Evolutionary conservation across 2,113 vertebrate genomes (phyloP), one percentile per base, ranked within the genome.

Genomic region (Felis chaus): DNA sequence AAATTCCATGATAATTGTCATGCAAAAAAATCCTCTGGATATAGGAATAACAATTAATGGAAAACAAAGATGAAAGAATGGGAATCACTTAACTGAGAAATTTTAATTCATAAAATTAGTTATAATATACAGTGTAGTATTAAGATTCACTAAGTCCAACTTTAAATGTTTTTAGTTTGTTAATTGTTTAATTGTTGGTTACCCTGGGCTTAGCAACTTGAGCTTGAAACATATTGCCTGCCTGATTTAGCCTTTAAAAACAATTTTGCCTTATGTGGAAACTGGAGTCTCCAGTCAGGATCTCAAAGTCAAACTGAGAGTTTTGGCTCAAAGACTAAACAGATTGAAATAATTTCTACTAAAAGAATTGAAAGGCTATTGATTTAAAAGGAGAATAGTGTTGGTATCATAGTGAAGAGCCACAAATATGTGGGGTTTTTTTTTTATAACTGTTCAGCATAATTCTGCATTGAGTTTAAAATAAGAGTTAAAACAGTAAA

Each of bases 311-410:
- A 96, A 92, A 94, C 36, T 85, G n/a, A 95, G 68, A 96, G n/a
- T 39, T 97, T 97, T 97, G 94, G 85, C 96, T 94, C 81, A 69
- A 89, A 91, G 33, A 69, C 78, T 45, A 69, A 97, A 89, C 91
- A 97, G 94, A 97, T 61, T 95, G 85, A 79, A 97, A 78, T 90
- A 96, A 95, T 95, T 97, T 97, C 84, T 97, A 91, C 86, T 39
- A n/a, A 94, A 90, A 96, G 29, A 88, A 86, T 87, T 87, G 48
- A 97, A 97, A 84, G 39, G 39, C 65, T 89, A 94, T 90, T 97
- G 87, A 96, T 89, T 97, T 69, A 96, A 91, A 94, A 96, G 82
- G 57, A 73, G 45, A 96, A 66, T 18, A 66, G 33, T 41, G 29
- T 19, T 86, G 33, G 55, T 83, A 25, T 79, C 45, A 83, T 63